A percentile compares a stretch with the other conserved stretches of the same genome.
Conservation (phyloP, 1,140 invertebrate species). For the Meloidogyne floridensis region DNA sequence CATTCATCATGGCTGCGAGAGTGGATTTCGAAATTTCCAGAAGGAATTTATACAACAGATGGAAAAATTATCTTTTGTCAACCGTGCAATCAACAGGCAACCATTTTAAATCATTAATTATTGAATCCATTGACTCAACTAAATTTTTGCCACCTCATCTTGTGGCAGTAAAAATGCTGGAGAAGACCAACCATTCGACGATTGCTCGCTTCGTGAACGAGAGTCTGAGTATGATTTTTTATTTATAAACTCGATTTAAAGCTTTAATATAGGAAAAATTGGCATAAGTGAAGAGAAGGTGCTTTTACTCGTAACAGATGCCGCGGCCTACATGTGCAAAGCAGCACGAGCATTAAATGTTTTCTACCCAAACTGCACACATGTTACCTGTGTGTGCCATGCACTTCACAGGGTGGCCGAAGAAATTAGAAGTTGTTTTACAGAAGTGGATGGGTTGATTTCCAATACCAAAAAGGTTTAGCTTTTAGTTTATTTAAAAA, state of each 20-base stretch:
- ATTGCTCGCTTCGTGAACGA: too few species aligned
- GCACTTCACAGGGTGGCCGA: slow-evolving; percentile 13
- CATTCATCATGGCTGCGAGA: too few species aligned
- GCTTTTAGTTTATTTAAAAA: not conserved
- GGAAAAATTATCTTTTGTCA: too few species aligned
- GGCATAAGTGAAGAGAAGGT: not conserved
- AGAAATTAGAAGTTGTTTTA: slow-evolving; percentile 9
- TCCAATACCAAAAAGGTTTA: slow-evolving; percentile 17
- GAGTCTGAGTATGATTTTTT: too few species aligned
- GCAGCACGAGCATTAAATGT: not conserved
- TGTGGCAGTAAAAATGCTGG: slow-evolving; percentile 12
- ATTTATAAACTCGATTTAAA: too few species aligned
- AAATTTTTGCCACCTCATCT: not conserved
- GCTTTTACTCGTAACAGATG: too few species aligned
- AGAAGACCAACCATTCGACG: slow-evolving; percentile 7
- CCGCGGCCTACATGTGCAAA: not conserved
- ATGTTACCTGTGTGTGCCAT: slow-evolving; percentile 13
- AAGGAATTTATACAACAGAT: too few species aligned
- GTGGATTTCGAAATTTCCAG: too few species aligned
- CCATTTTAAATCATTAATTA: too few species aligned
- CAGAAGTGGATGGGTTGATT: slow-evolving; percentile 14
- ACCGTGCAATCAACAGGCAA: too few species aligned
- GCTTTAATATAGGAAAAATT: not conserved
- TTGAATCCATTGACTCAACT: too few species aligned
- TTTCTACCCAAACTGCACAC: slow-evolving; percentile 2